A percentile compares a stretch with the other conserved stretches of the same genome.
These are phyloP conservation scores for Gavia stellata DNA, from an alignment of 2,113 vertebrate species.

Conservation along the genomic window DNA sequence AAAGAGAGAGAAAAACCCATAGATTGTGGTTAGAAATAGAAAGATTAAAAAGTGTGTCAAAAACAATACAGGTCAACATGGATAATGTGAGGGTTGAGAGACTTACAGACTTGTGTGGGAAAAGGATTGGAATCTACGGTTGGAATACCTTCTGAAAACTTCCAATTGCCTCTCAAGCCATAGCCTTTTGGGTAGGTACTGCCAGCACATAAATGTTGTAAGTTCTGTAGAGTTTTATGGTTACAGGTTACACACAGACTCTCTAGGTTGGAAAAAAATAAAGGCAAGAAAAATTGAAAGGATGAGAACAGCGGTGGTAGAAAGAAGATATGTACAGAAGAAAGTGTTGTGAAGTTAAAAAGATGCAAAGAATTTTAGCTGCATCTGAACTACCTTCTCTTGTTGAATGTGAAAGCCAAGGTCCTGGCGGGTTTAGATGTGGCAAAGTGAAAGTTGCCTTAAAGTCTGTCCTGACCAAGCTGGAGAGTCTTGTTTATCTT, in stretches of 20 bases:
- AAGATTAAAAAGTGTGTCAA: not conserved
- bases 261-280: not conserved
- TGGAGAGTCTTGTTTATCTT: not conserved
- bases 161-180: not conserved
- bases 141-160: not conserved
- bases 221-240: not conserved
- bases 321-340: not conserved
- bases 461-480: not conserved
- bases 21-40: not conserved
- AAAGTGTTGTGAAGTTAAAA: not conserved
- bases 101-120: not conserved
- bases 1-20: not conserved
- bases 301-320: not conserved
- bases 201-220: rapidly evolving
- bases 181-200: not conserved
- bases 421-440: not conserved
- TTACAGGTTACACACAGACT: not conserved
- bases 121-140: not conserved
- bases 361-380: not conserved
- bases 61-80: not conserved
- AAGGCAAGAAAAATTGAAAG: not conserved
- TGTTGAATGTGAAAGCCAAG: not conserved
- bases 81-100: not conserved
- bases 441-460: not conserved
- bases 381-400: not conserved